Evolutionary conservation across 1,140 invertebrate species (phyloP), one percentile per base, ranked within the genome.

Genomic region (Drosophila yakuba): DNA sequence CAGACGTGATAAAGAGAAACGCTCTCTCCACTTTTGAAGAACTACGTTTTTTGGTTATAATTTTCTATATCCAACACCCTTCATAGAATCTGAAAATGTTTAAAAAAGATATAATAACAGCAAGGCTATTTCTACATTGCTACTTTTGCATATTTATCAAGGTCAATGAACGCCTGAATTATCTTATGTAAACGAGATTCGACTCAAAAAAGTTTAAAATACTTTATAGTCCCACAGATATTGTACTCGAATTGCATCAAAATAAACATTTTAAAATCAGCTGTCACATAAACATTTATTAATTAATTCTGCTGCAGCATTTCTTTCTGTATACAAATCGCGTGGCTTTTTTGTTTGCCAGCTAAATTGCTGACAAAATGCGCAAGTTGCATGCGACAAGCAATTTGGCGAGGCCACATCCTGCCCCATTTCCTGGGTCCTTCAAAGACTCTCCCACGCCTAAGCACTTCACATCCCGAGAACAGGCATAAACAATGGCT

Each of bases 311-410:
- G 8, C 43, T 20, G 8, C 15, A 5, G 20, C 36, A 17, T 17
- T 74, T 20, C 10, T 11, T 15, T 43, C 7, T 50, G 28, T 51
- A 35, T 4, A 35, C 3, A 15, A 28, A 32, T 14, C 15, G 7
- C 23, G 20, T 12, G 12, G 2, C 1, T 69, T 28, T 39, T 43
- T 38, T 43, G 8, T 28, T 52, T 41, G 25, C 41, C n/a, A 72
- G 47, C 55, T 41, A 56, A 74, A 59, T 36, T 11, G 58, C 12
- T 68, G 78, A 32, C 62, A 54, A 76, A 86, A 88, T 83, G 83
- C 60, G 67, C 51, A 60, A 77, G 68, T 88, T 89, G 83, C 83
- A 88, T 88, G 83, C 60, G 67, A 59, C 56, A 56, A 66, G 72
- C 60, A 55, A 79, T 86, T 86, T 67, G 71, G 32, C 47, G 25